Percentiles rank a stretch among this genome's conserved stretches.
These are phyloP conservation scores for Dolichotis patagonum DNA, from an alignment of 2,113 vertebrate genomes.

Conservation along the genomic window DNA sequence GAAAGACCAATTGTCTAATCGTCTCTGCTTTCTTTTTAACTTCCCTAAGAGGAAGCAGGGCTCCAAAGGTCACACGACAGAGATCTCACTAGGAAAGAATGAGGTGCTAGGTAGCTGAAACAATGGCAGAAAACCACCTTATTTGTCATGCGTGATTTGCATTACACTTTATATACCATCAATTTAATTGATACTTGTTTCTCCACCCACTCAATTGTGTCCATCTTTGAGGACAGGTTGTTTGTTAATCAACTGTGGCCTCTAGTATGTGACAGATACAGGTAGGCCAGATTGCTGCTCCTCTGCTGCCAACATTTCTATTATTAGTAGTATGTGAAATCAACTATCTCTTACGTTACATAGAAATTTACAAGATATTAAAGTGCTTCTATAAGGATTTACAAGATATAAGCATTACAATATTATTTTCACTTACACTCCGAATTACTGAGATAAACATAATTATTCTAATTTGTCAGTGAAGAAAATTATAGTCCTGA, in stretches of 20 bases:
- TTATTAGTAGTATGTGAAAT: neutral
- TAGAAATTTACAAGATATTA: neutral
- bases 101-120: neutral
- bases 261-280: neutral
- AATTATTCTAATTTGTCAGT: neutral
- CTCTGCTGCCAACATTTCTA: neutral
- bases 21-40: neutral
- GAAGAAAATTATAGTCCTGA: neutral
- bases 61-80: neutral
- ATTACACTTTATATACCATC: neutral
- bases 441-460: conserved; percentile 1
- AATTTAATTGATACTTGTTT: neutral
- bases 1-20: neutral
- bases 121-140: neutral
- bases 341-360: neutral
- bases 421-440: neutral
- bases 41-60: neutral
- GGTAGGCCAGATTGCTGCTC: neutral
- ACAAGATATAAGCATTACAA: neutral
- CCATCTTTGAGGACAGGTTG: neutral
- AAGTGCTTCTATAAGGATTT: neutral
- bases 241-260: neutral
- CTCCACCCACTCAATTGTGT: neutral
- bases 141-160: neutral
- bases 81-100: neutral